phyloP scores from a whole-genome alignment of 2,797 vertebrate genomes.

The Poeciliopsis presidionis region DNA sequence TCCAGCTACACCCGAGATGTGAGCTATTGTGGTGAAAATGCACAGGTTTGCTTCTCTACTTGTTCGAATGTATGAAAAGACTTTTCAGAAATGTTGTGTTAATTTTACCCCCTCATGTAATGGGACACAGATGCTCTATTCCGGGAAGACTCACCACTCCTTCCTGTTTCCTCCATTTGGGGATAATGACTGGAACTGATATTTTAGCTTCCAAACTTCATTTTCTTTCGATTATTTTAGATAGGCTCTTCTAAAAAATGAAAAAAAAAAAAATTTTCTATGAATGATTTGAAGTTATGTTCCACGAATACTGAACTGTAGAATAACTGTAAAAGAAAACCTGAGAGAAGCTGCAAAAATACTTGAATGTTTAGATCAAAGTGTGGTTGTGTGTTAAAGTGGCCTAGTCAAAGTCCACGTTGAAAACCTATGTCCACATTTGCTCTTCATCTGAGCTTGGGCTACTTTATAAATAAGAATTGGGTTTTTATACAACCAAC shows the following conservation, averaged over 20 bases:
- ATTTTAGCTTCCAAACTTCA: not conserved
- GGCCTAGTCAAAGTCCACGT: not conserved
- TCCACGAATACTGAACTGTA: not conserved
- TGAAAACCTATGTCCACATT: not conserved
- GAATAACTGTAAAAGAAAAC: not conserved
- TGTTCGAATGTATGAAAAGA: not conserved
- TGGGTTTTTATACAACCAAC: not conserved
- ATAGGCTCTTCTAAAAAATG: not conserved
- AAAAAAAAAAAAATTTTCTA: not conserved
- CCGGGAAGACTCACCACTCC: not conserved
- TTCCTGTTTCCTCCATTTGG: not conserved
- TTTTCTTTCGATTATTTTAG: not conserved
- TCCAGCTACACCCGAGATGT: conserved; percentile 27
- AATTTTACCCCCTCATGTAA: not conserved
- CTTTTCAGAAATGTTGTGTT: not conserved
- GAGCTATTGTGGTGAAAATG: conserved; percentile 52
- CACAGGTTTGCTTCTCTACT: not conserved
- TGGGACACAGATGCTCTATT: not conserved
- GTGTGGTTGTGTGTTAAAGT: not conserved
- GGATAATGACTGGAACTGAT: not conserved
- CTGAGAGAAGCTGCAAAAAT: not conserved
- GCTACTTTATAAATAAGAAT: not conserved
- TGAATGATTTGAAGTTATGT: not conserved
- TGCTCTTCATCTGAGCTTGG: not conserved
- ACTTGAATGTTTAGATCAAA: not conserved